Evolutionary conservation across 64 coral and sea anemone genomes (phyloP).

Genomic region (Montipora cactus): DNA sequence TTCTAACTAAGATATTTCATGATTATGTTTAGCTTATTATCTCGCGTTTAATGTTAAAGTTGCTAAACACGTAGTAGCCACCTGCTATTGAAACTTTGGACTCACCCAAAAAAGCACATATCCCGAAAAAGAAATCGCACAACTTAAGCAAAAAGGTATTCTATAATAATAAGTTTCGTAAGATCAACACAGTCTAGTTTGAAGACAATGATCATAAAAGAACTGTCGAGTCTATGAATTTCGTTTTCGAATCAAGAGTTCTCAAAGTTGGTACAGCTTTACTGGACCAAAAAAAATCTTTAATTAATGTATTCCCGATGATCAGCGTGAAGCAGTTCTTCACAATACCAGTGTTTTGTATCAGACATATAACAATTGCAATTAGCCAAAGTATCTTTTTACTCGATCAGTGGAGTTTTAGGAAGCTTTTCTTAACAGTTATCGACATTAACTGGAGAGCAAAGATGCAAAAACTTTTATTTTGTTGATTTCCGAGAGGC

Average conservation of each 20-base stretch:
- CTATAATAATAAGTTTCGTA: neutral
- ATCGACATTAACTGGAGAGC: no score
- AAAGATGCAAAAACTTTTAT: neutral
- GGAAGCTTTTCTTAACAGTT: neutral
- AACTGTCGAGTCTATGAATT: neutral
- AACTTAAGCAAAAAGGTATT: neutral
- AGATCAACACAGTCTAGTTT: neutral
- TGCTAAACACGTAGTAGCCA: neutral
- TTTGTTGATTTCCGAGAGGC: neutral
- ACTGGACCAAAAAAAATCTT: constrained; percentile 10
- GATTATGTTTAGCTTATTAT: neutral
- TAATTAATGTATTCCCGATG: constrained; percentile 15
- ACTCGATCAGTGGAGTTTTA: neutral
- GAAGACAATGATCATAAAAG: neutral
- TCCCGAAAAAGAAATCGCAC: neutral
- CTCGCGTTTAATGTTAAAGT: neutral
- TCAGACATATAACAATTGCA: neutral
- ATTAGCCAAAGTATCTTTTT: neutral
- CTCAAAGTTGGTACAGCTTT: neutral
- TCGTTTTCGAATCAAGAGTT: neutral
- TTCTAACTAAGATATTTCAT: neutral
- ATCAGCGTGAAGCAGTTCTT: neutral
- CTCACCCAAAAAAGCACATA: constrained; percentile 30
- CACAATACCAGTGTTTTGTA: neutral
- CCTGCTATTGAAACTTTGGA: constrained; percentile 15